These are phyloP conservation scores for Cordilura impudica DNA, from an alignment of 2,888 invertebrate species.

Conservation along the genomic window DNA sequence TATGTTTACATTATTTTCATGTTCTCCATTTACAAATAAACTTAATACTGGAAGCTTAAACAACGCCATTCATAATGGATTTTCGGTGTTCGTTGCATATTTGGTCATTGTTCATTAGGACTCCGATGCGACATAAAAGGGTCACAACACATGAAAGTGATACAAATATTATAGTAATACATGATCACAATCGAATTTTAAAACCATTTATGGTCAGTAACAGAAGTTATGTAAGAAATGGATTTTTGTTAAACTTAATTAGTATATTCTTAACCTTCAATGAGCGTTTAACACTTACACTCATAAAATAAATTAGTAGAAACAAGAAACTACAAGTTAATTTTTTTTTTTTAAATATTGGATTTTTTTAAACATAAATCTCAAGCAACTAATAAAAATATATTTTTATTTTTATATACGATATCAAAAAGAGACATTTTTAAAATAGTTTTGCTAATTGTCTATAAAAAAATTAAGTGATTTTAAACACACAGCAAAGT, in stretches of 20 bases:
- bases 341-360: too few relatives aligned
- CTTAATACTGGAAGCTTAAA: constrained; percentile 53
- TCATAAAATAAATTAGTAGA: too few relatives aligned
- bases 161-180: constrained; percentile 61
- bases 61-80: constrained; percentile 61
- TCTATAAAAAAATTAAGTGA: constrained; percentile 1
- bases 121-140: constrained; percentile 49
- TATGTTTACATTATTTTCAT: constrained; percentile 37
- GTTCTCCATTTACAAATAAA: constrained; percentile 6
- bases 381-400: too few relatives aligned
- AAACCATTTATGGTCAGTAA: constrained; percentile 39
- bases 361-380: too few relatives aligned
- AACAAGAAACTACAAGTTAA: too few relatives aligned
- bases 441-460: constrained; percentile 35
- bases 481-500: too few relatives aligned
- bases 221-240: constrained; percentile 27
- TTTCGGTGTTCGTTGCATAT: constrained; percentile 60
- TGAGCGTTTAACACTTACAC: neutral
- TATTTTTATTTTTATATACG: too few relatives aligned
- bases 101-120: constrained; percentile 61
- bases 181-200: constrained; percentile 41
- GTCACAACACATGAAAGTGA: constrained; percentile 55
- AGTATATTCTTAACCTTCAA: neutral
- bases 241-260: neutral
- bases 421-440: too few relatives aligned